Evolutionary conservation across 2,113 vertebrate genomes (phyloP), one percentile per base, ranked within the genome.

Genomic region (Peucedramus taeniatus): DNA sequence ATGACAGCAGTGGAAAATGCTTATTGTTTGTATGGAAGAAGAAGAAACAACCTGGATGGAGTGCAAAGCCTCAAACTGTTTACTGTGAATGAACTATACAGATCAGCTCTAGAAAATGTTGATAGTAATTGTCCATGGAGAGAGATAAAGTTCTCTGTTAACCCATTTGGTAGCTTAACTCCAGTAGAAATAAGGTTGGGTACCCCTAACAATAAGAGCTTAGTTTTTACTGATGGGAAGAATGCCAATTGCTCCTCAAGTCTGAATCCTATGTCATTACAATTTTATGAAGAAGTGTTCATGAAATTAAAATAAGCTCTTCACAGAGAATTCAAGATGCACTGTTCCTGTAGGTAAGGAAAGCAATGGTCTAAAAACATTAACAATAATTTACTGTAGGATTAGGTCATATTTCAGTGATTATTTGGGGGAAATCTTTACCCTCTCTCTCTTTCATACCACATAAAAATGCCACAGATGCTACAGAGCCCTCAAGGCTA

Each of bases 291-390:
- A 89, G 81, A 95, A 89, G 22, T 10, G 11, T 59, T 90, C 83
- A 83, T 88, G 44, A 88, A 95, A 93, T 89, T 92, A 93, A 90
- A 93, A 95, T 83, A 70, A 86, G 44, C n/a, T 92, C 51, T 94
- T 96, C 88, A 87, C 31, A 83, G 76, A 84, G 83, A 95, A 86
- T 90, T 90, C n/a, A 66, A 83, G 61, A 87, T 78, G 28, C 51
- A 27, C 31, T 81, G 8, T 74, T 92, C 64, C 51, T 89, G 26
- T 88, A 93, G 78, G 75, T 90, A 81, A 90, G 42, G 59, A 88
- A 88, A 90, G 22, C 90, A 93, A 89, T 81, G 13, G 18, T 87
- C 44, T 66, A 56, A 47, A 87, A 83, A 78, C 17, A 75, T 81
- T 84, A 71, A 84, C 64, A 88, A 30, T 78, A 75, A 77, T 59